Evolutionary conservation across 2,113 vertebrate species (phyloP).

Genomic region (Neogale vison): DNA sequence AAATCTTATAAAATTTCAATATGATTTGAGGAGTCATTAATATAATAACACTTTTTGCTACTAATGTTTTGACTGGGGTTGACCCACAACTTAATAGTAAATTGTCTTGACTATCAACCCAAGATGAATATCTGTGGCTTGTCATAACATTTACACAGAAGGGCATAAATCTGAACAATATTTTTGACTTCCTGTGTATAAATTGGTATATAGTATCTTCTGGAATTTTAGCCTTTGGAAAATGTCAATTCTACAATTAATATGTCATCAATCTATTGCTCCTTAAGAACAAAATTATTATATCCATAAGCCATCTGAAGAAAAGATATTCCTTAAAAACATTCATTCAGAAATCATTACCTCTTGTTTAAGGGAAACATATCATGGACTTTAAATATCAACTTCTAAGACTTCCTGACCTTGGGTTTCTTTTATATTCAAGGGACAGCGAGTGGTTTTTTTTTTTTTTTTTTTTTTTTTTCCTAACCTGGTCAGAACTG

Average conservation of each 20-base stretch:
- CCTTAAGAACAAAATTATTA: not conserved
- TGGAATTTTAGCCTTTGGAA: not conserved
- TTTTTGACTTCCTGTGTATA: not conserved
- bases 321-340: not conserved
- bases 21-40: not conserved
- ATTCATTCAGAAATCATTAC: not conserved
- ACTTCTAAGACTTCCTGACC: not conserved
- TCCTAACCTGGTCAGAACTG: not conserved
- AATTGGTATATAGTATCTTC: not conserved
- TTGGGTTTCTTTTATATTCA: not conserved
- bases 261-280: not conserved
- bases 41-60: not conserved
- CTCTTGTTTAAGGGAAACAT: not conserved
- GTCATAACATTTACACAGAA: not conserved
- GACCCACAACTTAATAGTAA: not conserved
- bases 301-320: not conserved
- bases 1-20: not conserved
- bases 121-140: not conserved
- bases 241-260: slow-evolving; percentile 6
- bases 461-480: not conserved
- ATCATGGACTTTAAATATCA: not conserved
- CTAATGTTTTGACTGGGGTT: not conserved
- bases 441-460: not conserved
- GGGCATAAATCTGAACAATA: not conserved
- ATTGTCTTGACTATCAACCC: not conserved